A percentile compares a stretch with the other conserved stretches of the same genome.
These are phyloP conservation scores for Patella depressa DNA, from an alignment of 2,888 invertebrate genomes.

Conservation along the genomic window DNA sequence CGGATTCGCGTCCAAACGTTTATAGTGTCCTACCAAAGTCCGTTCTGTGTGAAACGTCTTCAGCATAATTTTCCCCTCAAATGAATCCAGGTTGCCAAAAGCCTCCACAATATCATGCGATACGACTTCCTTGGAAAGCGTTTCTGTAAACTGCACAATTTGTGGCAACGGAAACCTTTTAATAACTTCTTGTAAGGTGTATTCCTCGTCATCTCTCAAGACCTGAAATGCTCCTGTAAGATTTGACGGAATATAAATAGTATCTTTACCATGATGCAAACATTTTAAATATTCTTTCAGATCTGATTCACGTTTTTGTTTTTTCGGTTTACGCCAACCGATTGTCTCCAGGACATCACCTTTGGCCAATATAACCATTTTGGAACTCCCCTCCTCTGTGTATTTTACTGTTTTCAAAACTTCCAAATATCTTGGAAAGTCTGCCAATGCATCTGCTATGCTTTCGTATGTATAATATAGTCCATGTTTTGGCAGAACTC, in stretches of 20 bases:
- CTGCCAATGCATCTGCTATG: conserved; percentile 12
- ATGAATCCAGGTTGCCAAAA: conserved; percentile 12
- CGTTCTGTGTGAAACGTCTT: conserved; percentile 3
- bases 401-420: background rate
- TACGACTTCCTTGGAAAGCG: conserved; percentile 10
- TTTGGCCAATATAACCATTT: background rate
- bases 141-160: conserved; percentile 18
- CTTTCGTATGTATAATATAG: conserved; percentile 5
- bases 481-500: conserved; percentile 17
- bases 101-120: conserved; percentile 21
- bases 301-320: background rate
- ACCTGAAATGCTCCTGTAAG: conserved; percentile 9
- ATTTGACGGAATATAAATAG: conserved; percentile 7
- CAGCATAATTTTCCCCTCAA: conserved; percentile 16
- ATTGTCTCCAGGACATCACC: background rate
- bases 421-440: conserved; percentile 17
- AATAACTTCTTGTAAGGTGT: conserved; percentile 18
- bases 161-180: conserved; percentile 20
- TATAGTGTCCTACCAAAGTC: conserved; percentile 23
- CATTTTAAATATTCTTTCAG: background rate
- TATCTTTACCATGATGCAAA: background rate
- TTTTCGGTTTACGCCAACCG: background rate
- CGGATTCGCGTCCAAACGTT: background rate
- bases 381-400: background rate
- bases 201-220: conserved; percentile 7